Evolutionary conservation across 2,113 vertebrate genomes (phyloP).

Genomic region (Cynoglossus semilaevis): DNA sequence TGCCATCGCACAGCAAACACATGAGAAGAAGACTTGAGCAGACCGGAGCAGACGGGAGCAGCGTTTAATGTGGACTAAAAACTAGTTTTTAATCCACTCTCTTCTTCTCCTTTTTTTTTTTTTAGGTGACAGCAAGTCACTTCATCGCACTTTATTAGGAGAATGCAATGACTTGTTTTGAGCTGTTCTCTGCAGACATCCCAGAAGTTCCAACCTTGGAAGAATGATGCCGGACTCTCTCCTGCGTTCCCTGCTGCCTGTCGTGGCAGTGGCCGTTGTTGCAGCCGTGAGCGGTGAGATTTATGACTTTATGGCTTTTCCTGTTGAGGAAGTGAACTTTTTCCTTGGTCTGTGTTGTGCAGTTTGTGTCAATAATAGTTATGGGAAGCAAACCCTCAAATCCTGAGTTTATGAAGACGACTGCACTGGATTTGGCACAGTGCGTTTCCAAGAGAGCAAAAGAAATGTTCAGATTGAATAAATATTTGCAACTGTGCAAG

Average conservation of each 20-base stretch:
- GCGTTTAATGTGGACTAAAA: slow-evolving; percentile 2
- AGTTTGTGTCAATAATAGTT: slow-evolving; percentile 12
- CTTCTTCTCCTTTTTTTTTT: slow-evolving; percentile 8
- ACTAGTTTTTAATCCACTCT: not conserved
- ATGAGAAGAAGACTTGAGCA: not conserved
- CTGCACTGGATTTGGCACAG: too few relatives aligned
- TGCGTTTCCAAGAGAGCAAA: too few relatives aligned
- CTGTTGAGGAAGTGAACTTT: not conserved
- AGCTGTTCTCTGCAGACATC: slow-evolving; percentile 6
- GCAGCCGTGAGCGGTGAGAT: slow-evolving; percentile 52
- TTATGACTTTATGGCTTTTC: not conserved
- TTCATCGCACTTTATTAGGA: not conserved
- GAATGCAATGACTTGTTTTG: slow-evolving; percentile 33
- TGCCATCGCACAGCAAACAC: slow-evolving; percentile 4
- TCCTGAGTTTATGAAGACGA: too few relatives aligned
- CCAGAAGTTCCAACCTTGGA: slow-evolving; percentile 11
- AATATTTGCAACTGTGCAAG: too few relatives aligned
- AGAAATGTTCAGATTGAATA: too few relatives aligned
- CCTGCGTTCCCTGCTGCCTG: slow-evolving; percentile 21
- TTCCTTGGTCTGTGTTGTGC: not conserved
- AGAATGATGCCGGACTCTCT: slow-evolving; percentile 46
- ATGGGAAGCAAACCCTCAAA: too few relatives aligned
- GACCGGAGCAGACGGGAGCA: not conserved
- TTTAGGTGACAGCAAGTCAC: slow-evolving; percentile 6
- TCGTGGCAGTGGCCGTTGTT: slow-evolving; percentile 30